phyloP scores from a whole-genome alignment of 2,113 vertebrate genomes.

The Suncus etruscus region DNA sequence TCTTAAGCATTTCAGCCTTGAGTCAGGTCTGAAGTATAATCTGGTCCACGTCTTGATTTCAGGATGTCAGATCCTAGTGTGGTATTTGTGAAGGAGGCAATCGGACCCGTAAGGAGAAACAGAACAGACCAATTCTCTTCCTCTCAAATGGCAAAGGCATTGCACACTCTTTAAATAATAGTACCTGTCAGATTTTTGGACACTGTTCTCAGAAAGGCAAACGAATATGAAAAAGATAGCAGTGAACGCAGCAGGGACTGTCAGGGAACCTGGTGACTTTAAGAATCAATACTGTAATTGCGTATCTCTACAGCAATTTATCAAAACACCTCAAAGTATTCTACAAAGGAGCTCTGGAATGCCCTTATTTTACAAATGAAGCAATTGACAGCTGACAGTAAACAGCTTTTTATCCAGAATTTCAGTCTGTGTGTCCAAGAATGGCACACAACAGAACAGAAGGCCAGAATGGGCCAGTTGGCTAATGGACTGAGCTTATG shows the following conservation, averaged over 20 bases:
- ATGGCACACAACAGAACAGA: background rate
- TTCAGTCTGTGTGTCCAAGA: background rate
- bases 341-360: background rate
- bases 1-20: background rate
- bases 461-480: accelerated
- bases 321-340: slow-evolving; percentile 49
- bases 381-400: background rate
- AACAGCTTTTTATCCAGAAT: background rate
- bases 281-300: slow-evolving; percentile 61
- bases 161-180: slow-evolving; percentile 65
- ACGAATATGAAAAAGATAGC: slow-evolving; percentile 71
- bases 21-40: slow-evolving; percentile 17
- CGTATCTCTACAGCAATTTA: slow-evolving; percentile 60
- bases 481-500: background rate
- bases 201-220: slow-evolving; percentile 62
- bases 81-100: slow-evolving; percentile 28
- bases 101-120: slow-evolving; percentile 16
- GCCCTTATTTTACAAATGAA: slow-evolving; percentile 62
- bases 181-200: slow-evolving; percentile 71
- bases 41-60: slow-evolving; percentile 60
- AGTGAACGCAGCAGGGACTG: background rate
- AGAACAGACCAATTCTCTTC: background rate
- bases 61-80: background rate
- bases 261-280: slow-evolving; percentile 39
- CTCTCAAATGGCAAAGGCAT: slow-evolving; percentile 12